Conservation (phyloP, 2,797 vertebrate species). For the Mionectes olivaceus region DNA sequence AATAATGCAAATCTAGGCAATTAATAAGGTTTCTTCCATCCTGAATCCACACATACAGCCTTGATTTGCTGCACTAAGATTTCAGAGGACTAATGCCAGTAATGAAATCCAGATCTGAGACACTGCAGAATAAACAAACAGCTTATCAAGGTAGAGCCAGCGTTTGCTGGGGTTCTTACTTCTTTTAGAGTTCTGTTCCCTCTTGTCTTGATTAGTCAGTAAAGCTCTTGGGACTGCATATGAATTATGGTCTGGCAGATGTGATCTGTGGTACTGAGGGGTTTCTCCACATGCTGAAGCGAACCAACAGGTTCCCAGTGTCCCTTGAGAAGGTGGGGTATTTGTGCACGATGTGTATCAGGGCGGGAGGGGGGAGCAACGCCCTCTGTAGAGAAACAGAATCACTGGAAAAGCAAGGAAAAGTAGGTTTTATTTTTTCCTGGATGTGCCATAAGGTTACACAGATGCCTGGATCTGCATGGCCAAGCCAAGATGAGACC, state of each 20-base stretch:
- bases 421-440: background rate
- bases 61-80: background rate
- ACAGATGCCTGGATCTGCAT: background rate
- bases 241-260: background rate
- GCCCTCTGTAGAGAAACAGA: background rate
- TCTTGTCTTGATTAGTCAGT: background rate
- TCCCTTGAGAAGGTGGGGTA: background rate
- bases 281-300: background rate
- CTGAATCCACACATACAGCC: background rate
- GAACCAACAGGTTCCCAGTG: background rate
- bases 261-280: background rate
- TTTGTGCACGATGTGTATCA: background rate
- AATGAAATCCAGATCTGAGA: slow-evolving; percentile 30
- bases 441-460: background rate
- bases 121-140: background rate
- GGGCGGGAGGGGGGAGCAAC: background rate
- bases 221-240: background rate
- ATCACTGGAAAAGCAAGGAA: background rate
- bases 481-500: background rate
- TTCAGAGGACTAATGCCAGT: background rate
- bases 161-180: background rate
- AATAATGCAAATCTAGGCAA: slow-evolving; percentile 3
- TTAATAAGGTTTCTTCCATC: background rate
- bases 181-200: background rate
- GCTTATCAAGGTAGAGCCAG: background rate